A percentile compares a stretch with the other conserved stretches of the same genome.
phyloP scores from a whole-genome alignment of 2,797 vertebrate species.

The Peromyscus nudipes region DNA sequence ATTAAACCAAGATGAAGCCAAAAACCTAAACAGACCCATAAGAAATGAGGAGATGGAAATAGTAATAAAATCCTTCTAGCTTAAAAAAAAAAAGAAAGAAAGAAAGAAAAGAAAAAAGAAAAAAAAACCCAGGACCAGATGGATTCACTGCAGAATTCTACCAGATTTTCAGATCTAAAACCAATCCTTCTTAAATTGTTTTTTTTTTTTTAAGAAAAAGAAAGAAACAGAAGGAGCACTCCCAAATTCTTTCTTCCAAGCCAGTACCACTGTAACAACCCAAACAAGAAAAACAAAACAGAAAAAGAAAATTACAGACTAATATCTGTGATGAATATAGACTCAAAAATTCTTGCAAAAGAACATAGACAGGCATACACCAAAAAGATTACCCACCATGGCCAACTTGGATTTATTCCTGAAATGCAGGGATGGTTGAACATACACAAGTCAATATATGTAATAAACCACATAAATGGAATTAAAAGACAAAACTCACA shows the following conservation, averaged over 20 bases:
- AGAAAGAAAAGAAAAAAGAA: rapidly evolving
- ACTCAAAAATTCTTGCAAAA: neutral
- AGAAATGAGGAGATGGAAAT: neutral
- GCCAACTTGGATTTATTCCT: neutral
- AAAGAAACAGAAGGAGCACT: neutral
- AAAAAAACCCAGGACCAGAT: too few species aligned
- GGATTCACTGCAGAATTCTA: neutral
- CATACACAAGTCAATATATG: neutral
- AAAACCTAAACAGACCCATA: neutral
- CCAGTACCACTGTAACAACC: neutral
- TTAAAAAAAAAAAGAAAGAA: too few species aligned
- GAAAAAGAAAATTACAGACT: neutral
- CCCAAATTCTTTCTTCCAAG: neutral
- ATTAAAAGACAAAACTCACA: neutral
- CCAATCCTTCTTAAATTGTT: neutral
- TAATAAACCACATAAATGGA: neutral
- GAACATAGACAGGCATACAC: neutral
- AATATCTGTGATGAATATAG: neutral
- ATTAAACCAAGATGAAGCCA: neutral
- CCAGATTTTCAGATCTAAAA: neutral
- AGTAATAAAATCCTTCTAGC: neutral
- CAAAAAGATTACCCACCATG: neutral
- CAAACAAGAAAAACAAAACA: neutral
- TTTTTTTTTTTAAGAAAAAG: neutral
- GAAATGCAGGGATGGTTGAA: neutral